Evolutionary conservation across 2,888 invertebrate genomes (phyloP), one percentile per base, ranked within the genome.

Genomic region (Physocephala rufipes): DNA sequence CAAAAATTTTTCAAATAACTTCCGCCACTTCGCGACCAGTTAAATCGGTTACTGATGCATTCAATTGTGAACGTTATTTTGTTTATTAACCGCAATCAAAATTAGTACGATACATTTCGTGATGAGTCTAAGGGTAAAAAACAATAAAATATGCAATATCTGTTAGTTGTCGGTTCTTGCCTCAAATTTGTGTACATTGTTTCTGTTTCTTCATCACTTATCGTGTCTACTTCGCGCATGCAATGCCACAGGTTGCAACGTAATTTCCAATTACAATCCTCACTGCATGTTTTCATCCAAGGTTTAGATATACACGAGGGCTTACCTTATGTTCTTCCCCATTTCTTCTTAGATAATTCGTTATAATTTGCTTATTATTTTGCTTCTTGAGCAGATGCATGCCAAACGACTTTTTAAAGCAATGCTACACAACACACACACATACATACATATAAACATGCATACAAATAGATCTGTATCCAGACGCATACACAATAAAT

Each of bases 371-470:
- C 24, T 21, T 24, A n/a, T n/a, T n/a, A 13, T n/a, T 19, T 3
- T 4, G 53, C 53, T n/a, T 9, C 19, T n/a, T 24, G 53, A 53
- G n/a, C 53, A 16, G 19, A 53, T 53, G n/a, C 47, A 61, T 61
- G 28, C 59, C 47, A 67, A 67, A 61, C 67, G 47, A 49, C 47
- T 36, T 21, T 36, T 36, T 36, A 7, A 4, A 36, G 36, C 36
- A 12, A 53, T 24, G 2, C 2, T 21, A 24, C 53, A 30, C n/a
- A 16, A 30, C 55, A 43, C 21, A 62, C 21, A 13, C 51, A 15
- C 30, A 19, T 53, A 12, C 19, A 53, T 66, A 21, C 26, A 47
- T 16, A 47, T 63, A 21, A 19, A n/a, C n/a, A n/a, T n/a, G n/a
- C n/a, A n/a, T n/a, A n/a, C n/a, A n/a, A n/a, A n/a, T n/a, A n/a